Percentiles rank a stretch among this genome's conserved stretches.
Conservation (phyloP, 2,888 invertebrate species). For the Sialis lutaria region DNA sequence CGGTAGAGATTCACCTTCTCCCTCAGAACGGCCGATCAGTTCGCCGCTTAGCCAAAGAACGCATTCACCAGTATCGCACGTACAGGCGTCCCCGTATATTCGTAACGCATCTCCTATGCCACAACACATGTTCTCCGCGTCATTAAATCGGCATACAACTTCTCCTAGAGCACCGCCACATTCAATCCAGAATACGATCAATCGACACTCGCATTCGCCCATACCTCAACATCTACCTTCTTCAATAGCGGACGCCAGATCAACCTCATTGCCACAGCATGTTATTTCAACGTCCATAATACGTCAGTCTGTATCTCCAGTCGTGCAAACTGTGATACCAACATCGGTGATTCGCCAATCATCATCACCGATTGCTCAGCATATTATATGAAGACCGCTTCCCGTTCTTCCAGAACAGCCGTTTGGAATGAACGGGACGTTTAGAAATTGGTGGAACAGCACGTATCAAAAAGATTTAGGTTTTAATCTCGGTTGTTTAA, state of each 20-base stretch:
- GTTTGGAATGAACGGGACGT: constrained; percentile 19
- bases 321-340: too few relatives aligned
- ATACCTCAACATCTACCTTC: neutral
- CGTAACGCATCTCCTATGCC: too few relatives aligned
- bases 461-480: neutral
- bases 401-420: constrained; percentile 60
- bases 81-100: too few relatives aligned
- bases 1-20: constrained; percentile 25
- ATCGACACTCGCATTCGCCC: neutral
- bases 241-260: neutral
- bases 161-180: too few relatives aligned
- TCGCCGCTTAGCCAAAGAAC: too few relatives aligned
- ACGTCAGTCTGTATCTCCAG: too few relatives aligned
- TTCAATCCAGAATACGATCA: neutral
- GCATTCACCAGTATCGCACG: too few relatives aligned
- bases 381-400: constrained; percentile 74
- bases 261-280: neutral
- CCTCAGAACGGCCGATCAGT: constrained; percentile 39
- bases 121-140: too few relatives aligned
- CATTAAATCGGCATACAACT: too few relatives aligned
- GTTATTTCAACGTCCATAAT: neutral
- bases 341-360: constrained; percentile 7
- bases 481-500: neutral
- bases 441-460: constrained; percentile 1
- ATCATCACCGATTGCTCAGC: constrained; percentile 26